These are phyloP conservation scores for Apis laboriosa DNA, from an alignment of 1,140 invertebrate species.

Conservation along the genomic window DNA sequence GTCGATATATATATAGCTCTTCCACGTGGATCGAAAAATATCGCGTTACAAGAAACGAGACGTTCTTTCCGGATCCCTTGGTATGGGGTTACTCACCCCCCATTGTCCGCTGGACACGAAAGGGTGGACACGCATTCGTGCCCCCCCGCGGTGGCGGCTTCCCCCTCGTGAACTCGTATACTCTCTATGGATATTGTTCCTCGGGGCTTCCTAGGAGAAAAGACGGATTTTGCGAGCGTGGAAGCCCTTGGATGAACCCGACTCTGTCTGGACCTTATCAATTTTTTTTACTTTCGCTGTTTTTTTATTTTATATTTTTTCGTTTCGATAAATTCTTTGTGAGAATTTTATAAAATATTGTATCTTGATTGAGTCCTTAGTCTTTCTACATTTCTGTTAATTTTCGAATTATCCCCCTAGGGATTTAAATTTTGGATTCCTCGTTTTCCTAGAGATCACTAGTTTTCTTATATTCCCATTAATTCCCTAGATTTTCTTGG, in stretches of 20 bases:
- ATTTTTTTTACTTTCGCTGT: background rate
- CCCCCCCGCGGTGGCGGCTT: constrained; percentile 13
- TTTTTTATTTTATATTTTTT: background rate
- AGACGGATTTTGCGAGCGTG: constrained; percentile 48
- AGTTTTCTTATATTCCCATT: too few relatives aligned
- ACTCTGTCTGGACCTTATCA: background rate
- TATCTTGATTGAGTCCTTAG: too few relatives aligned
- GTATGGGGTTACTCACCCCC: constrained; percentile 48
- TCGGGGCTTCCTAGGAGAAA: constrained; percentile 53
- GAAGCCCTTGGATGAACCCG: constrained; percentile 23
- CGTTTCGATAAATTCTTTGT: too few relatives aligned
- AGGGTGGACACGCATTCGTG: constrained; percentile 25
- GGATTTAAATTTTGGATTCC: too few relatives aligned
- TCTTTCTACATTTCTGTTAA: too few relatives aligned
- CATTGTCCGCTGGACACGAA: constrained; percentile 14
- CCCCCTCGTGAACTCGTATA: constrained; percentile 7
- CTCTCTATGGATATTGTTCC: constrained; percentile 28
- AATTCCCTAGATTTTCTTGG: too few relatives aligned
- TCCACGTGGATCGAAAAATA: constrained; percentile 43
- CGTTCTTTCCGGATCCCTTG: constrained; percentile 16
- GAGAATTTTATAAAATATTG: too few relatives aligned
- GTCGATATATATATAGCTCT: background rate
- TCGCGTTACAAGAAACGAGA: constrained; percentile 47
- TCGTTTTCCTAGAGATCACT: too few relatives aligned
- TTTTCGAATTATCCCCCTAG: too few relatives aligned